Base-by-base conservation (phyloP, 1,140 invertebrate species). In the Microplitis demolitor region DNA sequence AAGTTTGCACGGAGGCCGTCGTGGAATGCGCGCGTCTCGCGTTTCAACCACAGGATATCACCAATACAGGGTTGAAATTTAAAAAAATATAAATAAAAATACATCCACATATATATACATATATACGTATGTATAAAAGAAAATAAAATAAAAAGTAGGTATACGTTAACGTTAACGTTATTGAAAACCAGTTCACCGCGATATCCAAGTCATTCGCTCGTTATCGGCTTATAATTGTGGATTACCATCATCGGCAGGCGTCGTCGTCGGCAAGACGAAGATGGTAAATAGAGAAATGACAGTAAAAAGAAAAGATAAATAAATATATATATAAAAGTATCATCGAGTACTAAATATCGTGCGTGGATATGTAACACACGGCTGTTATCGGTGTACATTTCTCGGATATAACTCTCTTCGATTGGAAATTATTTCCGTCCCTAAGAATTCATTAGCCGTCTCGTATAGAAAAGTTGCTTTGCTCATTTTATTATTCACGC, bases 121-220 rank as follows among this genome's bases (percentile, higher is more conserved):
- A 9, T 9, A 39, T 45, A 45, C 39, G 5, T 45, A 45, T 45
- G 33, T 4, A 14, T n/a, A 53, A 16, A 34, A n/a, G 2, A 68
- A 56, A 34, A 13, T 33, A 33, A 51, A 68, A 5, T n/a, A 34
- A 33, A 11, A 51, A 33, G 13, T 34, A 53, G 34, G 14, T 35
- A 56, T 53, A 51, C 35, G 31, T 13, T 73, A 67, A 73, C 63
- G 63, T 73, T 73, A 73, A 73, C 63, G 63, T 73, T 73, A 73
- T 73, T 67, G 66, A 73, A 73, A 73, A 73, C 71, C 71, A 73
- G 71, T 68, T 73, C 39, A 61, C 64, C 64, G 56, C 61, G 71
- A 68, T 66, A 73, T 73, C 51, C 66, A 51, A 73, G 50, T 68
- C 71, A 68, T 62, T 50, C 56, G 13, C 64, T 62, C 54, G 63